Percentiles rank a stretch among this genome's conserved stretches.
phyloP scores from a whole-genome alignment of 2,797 vertebrate genomes.

The Orientallactaga sibirica region DNA sequence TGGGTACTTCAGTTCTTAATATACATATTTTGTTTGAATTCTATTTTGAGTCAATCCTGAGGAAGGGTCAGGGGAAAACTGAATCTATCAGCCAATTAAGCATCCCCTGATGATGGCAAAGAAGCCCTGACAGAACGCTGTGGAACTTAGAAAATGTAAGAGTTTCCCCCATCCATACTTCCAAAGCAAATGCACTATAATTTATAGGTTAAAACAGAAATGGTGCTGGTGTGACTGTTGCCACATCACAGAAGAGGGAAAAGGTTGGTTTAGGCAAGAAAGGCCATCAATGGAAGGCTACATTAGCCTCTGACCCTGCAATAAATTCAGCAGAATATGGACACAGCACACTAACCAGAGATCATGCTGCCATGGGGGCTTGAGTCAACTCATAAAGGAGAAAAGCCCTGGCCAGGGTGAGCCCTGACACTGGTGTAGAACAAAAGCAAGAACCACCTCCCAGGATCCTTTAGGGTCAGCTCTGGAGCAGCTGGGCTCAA shows the following conservation, averaged over 20 bases:
- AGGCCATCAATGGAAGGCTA: not conserved
- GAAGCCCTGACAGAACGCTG: not conserved
- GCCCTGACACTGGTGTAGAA: not conserved
- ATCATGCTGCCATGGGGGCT: not conserved
- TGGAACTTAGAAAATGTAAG: not conserved
- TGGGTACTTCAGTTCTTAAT: not conserved
- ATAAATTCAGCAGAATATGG: not conserved
- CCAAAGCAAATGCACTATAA: not conserved
- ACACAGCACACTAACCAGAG: not conserved
- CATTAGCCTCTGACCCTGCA: not conserved
- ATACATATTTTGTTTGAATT: not conserved
- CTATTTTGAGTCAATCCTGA: slow-evolving; percentile 24
- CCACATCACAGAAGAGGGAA: not conserved
- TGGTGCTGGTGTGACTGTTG: not conserved
- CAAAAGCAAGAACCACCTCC: not conserved
- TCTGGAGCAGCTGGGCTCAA: not conserved
- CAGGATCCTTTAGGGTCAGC: not conserved
- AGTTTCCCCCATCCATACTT: not conserved
- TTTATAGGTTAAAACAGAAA: not conserved
- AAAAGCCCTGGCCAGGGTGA: not conserved
- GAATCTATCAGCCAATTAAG: not conserved
- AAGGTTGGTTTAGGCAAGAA: not conserved
- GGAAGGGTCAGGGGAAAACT: not conserved
- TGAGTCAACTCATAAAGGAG: not conserved
- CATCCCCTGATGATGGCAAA: not conserved